A percentile compares a stretch with the other conserved stretches of the same genome.
Conservation (phyloP, 2,888 invertebrate species). For the Coenonympha glycerion region DNA sequence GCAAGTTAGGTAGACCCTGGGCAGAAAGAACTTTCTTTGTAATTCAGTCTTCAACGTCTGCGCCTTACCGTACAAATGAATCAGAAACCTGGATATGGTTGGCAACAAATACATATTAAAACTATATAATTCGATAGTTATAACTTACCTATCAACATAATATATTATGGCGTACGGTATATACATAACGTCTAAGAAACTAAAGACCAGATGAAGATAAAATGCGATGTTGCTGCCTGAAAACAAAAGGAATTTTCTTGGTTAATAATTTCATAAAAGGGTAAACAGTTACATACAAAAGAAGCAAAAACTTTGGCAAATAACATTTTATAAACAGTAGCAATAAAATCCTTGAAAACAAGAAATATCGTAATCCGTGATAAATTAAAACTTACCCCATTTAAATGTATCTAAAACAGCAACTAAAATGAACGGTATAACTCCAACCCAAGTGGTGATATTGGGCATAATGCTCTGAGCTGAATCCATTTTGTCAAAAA, state of each 20-base stretch:
- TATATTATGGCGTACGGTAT: constrained; percentile 88
- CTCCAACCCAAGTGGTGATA: constrained; percentile 83
- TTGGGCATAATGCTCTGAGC: constrained; percentile 87
- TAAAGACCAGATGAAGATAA: constrained; percentile 82
- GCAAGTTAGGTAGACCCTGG: constrained; percentile 82
- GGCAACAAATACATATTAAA: too few species aligned
- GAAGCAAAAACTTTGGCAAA: too few species aligned
- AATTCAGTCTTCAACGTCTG: not conserved
- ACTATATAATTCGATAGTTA: too few species aligned
- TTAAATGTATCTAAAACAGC: constrained; percentile 82
- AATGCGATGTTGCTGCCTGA: constrained; percentile 81
- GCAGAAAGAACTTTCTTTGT: not conserved
- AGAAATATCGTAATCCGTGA: too few species aligned
- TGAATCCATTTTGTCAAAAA: constrained; percentile 88
- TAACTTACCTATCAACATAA: constrained; percentile 80
- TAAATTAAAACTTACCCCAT: constrained; percentile 81
- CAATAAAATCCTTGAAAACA: too few species aligned
- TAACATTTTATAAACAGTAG: too few species aligned
- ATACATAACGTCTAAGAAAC: constrained; percentile 85
- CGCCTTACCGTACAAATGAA: too few species aligned
- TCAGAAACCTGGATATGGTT: too few species aligned
- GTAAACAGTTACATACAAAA: not conserved
- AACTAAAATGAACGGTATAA: constrained; percentile 84
- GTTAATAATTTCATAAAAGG: not conserved
- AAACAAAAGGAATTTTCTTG: not conserved